Base-by-base conservation (phyloP, 1,140 invertebrate genomes). In the Melitaea cinxia region DNA sequence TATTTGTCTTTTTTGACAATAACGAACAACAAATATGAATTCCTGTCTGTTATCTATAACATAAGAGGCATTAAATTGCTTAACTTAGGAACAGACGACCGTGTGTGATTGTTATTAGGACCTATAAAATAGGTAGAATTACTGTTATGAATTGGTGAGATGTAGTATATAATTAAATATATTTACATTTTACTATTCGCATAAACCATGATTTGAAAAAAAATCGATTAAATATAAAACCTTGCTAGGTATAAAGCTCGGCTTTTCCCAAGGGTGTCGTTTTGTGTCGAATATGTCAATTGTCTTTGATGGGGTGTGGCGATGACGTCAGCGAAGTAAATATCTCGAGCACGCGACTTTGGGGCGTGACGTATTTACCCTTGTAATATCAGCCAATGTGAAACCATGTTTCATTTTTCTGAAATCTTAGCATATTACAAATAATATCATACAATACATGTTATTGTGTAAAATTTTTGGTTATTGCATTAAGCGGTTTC, bases 261-360 rank as follows among this genome's bases (percentile, higher is more conserved):
- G 35, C 39, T 45, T 12, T 45, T 26, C 39, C 23, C 47, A 26
- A 9, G 52, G 30, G 35, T 26, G 35, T 14, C 54, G 9, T 14
- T 62, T 30, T 7, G 21, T 23, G 28, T 60, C 45, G 57, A 58
- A 50, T 39, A 57, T 59, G 63, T 59, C 63, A 39, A 63, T 42
- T 45, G 45, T 19, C 37, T 37, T 21, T 15, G 15, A 52, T 42
- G 55, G 67, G 67, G 67, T 61, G 67, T 70, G 67, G 26, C 60
- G 42, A 9, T 70, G 61, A 70, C 67, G 67, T 70, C 56, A 70
- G 14, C n/a, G 52, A 53, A 52, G 56, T 68, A 60, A 60, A 60
- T 39, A 57, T 24, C 45, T 35, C 49, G 50, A 1, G 28, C 62
- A 65, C 61, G 50, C 62, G 19, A 63, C 23, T 6, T 26, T 39